phyloP scores from a whole-genome alignment of 2,113 vertebrate species.

The Tinamus guttatus region DNA sequence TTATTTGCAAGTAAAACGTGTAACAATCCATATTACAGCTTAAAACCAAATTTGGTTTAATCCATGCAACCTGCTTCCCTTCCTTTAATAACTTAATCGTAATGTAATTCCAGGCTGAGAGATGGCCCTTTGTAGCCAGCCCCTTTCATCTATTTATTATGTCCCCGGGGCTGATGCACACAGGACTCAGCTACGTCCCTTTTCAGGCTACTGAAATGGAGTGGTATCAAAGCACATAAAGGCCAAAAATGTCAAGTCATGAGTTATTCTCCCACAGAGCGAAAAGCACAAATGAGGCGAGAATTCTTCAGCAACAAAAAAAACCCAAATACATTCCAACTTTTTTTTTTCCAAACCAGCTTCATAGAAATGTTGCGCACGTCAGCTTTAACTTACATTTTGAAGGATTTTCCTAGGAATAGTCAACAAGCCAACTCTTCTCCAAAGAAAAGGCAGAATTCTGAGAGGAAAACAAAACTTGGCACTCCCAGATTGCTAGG shows the following conservation, averaged over 20 bases:
- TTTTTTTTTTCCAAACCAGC: background rate
- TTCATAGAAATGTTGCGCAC: background rate
- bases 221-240: background rate
- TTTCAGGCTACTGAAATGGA: background rate
- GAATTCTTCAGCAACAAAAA: background rate
- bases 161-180: background rate
- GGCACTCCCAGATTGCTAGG: accelerated
- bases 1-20: background rate
- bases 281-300: background rate
- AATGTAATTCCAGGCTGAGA: background rate
- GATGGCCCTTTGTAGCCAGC: background rate
- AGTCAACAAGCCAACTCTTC: background rate
- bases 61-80: background rate
- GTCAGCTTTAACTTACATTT: background rate
- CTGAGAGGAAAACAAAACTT: background rate
- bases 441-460: background rate
- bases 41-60: accelerated
- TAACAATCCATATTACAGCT: background rate
- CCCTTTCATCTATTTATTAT: background rate
- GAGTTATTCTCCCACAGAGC: accelerated
- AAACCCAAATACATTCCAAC: background rate
- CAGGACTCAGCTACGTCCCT: accelerated
- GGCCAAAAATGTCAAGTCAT: accelerated
- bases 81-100: accelerated
- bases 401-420: background rate